Base-by-base conservation (phyloP, 2,888 invertebrate species). In the Hydrotaea diabolus region DNA sequence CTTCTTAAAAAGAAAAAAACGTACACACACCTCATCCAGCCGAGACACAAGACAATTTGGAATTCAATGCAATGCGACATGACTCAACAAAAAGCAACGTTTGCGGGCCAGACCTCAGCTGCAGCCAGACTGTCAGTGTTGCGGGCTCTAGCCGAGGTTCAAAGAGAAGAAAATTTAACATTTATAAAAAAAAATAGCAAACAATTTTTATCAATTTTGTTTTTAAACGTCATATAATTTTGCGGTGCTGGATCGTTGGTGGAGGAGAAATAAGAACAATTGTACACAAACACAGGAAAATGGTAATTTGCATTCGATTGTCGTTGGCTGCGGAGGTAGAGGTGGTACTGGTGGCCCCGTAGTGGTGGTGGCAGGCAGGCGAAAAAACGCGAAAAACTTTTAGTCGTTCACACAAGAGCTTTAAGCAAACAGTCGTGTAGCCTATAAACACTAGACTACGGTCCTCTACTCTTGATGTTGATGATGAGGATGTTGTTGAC, bases 221-320 rank as follows among this genome's bases (percentile, higher is more conserved):
- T n/a, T n/a, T 3, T 4, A 64, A 36, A 64, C n/a, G 59, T 66
- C 59, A 59, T 39, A 43, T 66, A 19, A 66, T 19, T n/a, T 31
- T 31, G 31, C 9, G 57, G 4, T 2, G 7, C 3, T 31, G 31
- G 23, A 19, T 26, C 2, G 15, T 15, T 23, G 26, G 19, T 13
- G 21, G 46, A 23, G 36, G 49, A 36, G n/a, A 77, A 69, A 69
- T 39, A 9, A 64, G 31, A 75, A 78, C 55, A 80, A 77, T 76
- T 75, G 71, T 64, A 62, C 62, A 36, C 66, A 8, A 39, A 39
- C 43, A 39, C 81, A 85, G 84, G 76, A 81, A 84, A 81, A 84
- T 78, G 39, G 55, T 49, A 81, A 78, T 84, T 84, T 78, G 75
- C 64, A 81, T 85, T 81, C 59, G 39, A 81, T 49, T 69, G 69